Percentiles rank a stretch among this genome's conserved stretches.
Evolutionary conservation across 2,113 vertebrate genomes (phyloP).

Genomic region (Ancistrus triradiatus): DNA sequence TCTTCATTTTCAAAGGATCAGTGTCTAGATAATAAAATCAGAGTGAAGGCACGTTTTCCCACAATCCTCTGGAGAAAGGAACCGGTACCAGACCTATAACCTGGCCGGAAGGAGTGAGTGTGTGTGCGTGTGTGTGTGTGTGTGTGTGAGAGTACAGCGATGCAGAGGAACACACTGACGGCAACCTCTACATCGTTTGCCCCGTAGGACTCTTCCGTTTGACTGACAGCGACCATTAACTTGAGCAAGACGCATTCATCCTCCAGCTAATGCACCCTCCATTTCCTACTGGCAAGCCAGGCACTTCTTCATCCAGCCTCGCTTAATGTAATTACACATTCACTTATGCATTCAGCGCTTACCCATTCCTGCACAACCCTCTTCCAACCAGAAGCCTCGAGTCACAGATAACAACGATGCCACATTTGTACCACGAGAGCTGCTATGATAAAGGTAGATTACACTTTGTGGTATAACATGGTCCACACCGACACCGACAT

Average conservation of each 20-base stretch:
- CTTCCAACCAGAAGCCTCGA: too few species aligned
- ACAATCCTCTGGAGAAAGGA: too few species aligned
- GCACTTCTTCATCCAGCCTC: slow-evolving; percentile 28
- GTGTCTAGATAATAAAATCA: too few species aligned
- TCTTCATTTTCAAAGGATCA: too few species aligned
- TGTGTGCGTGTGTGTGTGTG: neutral
- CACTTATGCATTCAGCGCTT: neutral
- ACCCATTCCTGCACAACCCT: too few species aligned
- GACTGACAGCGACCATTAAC: slow-evolving; percentile 33
- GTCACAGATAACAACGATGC: too few species aligned
- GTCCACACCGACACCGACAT: too few species aligned
- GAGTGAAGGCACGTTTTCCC: too few species aligned
- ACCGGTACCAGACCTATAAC: neutral
- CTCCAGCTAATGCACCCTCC: slow-evolving; percentile 9
- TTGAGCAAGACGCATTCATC: slow-evolving; percentile 17
- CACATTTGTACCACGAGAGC: too few species aligned
- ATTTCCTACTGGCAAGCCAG: slow-evolving; percentile 29
- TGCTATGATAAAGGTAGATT: too few species aligned
- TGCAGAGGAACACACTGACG: neutral
- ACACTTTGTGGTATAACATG: too few species aligned
- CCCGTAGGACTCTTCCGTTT: slow-evolving; percentile 14
- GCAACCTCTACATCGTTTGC: neutral
- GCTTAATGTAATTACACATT: slow-evolving; percentile 29
- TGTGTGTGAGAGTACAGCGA: neutral
- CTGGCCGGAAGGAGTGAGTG: neutral